A percentile compares a stretch with the other conserved stretches of the same genome.
Evolutionary conservation across 2,797 vertebrate species (phyloP).

Genomic region (Coendou prehensilis): DNA sequence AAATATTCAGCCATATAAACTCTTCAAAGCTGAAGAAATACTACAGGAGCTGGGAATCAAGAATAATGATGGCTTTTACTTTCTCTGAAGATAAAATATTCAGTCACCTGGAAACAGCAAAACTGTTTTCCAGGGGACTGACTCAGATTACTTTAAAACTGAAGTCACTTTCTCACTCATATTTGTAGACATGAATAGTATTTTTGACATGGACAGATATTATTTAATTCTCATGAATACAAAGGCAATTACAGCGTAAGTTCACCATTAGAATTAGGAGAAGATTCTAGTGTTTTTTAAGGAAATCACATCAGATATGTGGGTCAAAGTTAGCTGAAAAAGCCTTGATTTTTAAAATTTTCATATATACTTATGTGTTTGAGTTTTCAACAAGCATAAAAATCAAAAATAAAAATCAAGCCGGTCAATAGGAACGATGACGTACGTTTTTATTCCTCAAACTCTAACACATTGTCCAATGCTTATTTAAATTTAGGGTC

Average conservation of each 20-base stretch:
- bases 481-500: background rate
- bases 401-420: background rate
- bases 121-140: background rate
- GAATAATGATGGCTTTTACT: background rate
- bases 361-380: background rate
- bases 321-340: background rate
- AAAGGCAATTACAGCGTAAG: background rate
- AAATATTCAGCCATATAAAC: background rate
- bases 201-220: slow-evolving; percentile 23
- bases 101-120: background rate
- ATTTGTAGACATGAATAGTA: background rate
- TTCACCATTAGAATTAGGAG: background rate
- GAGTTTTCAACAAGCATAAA: background rate
- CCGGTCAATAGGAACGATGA: background rate
- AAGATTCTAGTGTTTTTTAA: background rate
- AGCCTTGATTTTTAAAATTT: background rate
- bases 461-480: background rate
- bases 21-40: background rate
- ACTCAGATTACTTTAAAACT: background rate
- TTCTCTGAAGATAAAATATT: slow-evolving; percentile 47
- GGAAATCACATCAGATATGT: background rate
- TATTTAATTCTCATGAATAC: background rate
- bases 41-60: background rate
- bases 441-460: background rate
- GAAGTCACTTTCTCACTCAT: background rate